Evolutionary conservation across 2,113 vertebrate genomes (phyloP), one percentile per base, ranked within the genome.

Genomic region (Scomber japonicus): DNA sequence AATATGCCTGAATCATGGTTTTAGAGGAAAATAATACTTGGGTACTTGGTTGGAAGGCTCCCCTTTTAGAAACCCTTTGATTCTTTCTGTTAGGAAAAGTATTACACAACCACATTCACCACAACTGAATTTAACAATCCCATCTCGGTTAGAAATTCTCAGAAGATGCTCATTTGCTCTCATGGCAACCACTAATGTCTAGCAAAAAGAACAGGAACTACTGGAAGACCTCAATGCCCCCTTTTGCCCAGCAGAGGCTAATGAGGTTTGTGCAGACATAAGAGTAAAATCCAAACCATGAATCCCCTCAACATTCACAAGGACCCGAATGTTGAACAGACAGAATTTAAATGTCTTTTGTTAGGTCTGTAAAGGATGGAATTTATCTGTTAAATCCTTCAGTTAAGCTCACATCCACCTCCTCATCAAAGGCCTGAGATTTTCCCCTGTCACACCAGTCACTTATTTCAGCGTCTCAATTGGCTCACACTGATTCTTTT

Each of bases 121-220:
- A n/a, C 61, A 59, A 19, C 1, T 48, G 14, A 30, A 70, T 70
- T 45, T 44, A 0, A 61, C 11, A 19, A 46, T 48, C 48, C 14
- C 12, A 60, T 78, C 16, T 59, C 56, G 51, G 75, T 66, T 17
- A 55, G 45, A 63, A 50, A 54, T 56, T 60, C 44, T 53, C 5
- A 55, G 53, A 40, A 78, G 74, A 81, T 75, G 61, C 60, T 81
- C n/a, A 45, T 71, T 82, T 76, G 62, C 71, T 77, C 30, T 81
- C 51, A 17, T 75, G 51, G 55, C 69, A 75, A 71, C 78, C 5
- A 4, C 12, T 12, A 30, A 19, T 65, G 46, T 71, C 24, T 40
- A 5, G 49, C 15, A 63, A 61, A 61, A 75, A 60, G 5, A 13
- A 50, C 5, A 19, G 46, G 10, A 27, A 64, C n/a, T 7, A 49